A percentile compares a stretch with the other conserved stretches of the same genome.
Evolutionary conservation across 1,140 invertebrate genomes (phyloP).

Genomic region (Aphidius gifuensis): DNA sequence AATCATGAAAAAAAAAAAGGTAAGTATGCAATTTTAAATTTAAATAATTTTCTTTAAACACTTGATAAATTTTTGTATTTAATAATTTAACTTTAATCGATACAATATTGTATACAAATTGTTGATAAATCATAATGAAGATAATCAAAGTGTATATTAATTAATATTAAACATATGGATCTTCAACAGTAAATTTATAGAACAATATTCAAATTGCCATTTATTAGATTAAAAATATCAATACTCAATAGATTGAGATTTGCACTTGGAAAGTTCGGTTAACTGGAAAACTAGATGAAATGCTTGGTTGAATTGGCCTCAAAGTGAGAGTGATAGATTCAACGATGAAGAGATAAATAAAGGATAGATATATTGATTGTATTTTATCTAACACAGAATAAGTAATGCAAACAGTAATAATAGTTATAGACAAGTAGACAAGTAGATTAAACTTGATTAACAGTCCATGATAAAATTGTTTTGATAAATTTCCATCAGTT

Average conservation of each 20-base stretch:
- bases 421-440: background rate
- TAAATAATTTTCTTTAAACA: background rate
- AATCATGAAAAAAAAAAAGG: background rate
- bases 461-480: slow-evolving; percentile 13
- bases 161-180: no score
- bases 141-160: no score
- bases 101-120: no score
- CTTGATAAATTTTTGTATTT: background rate
- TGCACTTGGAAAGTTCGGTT: slow-evolving; percentile 14
- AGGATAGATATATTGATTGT: no score
- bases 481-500: slow-evolving; percentile 4
- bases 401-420: no score
- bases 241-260: background rate
- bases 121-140: no score
- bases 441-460: slow-evolving; percentile 12
- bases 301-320: slow-evolving; percentile 13
- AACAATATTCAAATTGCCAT: no score
- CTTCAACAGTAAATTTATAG: no score
- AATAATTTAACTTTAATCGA: background rate
- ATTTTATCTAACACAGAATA: no score
- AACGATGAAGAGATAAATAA: no score
- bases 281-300: slow-evolving; percentile 23
- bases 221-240: no score
- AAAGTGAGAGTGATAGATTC: no score
- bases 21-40: background rate